These are phyloP conservation scores for Geotrypetes seraphini DNA, from an alignment of 2,797 vertebrate species.

Conservation along the genomic window DNA sequence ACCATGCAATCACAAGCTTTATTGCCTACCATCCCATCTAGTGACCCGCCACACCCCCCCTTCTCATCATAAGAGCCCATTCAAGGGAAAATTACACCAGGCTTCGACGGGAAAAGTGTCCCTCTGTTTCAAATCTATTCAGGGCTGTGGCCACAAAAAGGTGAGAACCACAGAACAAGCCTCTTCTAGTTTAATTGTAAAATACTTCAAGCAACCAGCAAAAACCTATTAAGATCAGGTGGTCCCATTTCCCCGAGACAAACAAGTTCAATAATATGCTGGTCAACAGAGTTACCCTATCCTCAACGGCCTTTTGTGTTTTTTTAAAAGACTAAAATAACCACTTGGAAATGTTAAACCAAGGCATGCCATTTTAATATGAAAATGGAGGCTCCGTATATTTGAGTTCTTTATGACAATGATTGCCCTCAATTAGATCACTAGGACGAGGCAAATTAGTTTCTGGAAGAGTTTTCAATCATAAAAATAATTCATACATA, in stretches of 20 bases:
- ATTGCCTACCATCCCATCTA: slow-evolving; percentile 59
- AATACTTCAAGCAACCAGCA: slow-evolving; percentile 35
- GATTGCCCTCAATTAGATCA: slow-evolving; percentile 87
- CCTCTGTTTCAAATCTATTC: slow-evolving; percentile 53
- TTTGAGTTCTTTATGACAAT: slow-evolving; percentile 67
- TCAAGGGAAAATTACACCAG: slow-evolving; percentile 59
- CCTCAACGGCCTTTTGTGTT: slow-evolving; percentile 59
- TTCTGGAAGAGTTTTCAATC: slow-evolving; percentile 29
- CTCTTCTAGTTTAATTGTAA: slow-evolving; percentile 51
- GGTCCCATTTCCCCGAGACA: slow-evolving; percentile 51
- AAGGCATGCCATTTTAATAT: slow-evolving; percentile 79
- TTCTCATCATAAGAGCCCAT: slow-evolving; percentile 53
- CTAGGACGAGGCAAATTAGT: slow-evolving; percentile 50
- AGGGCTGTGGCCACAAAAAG: slow-evolving; percentile 45
- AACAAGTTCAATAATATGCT: slow-evolving; percentile 52
- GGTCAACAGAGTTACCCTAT: slow-evolving; percentile 58
- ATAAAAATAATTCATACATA: slow-evolving; percentile 51
- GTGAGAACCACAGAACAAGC: slow-evolving; percentile 47
- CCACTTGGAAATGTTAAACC: slow-evolving; percentile 71
- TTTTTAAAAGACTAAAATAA: slow-evolving; percentile 57
- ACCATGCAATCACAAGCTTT: slow-evolving; percentile 64
- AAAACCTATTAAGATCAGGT: slow-evolving; percentile 55
- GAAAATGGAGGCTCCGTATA: slow-evolving; percentile 59
- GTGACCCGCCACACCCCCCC: slow-evolving; percentile 36
- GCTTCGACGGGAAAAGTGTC: slow-evolving; percentile 49